phyloP scores from a whole-genome alignment of 1,140 invertebrate genomes.

The Neocloeon triangulifer region DNA sequence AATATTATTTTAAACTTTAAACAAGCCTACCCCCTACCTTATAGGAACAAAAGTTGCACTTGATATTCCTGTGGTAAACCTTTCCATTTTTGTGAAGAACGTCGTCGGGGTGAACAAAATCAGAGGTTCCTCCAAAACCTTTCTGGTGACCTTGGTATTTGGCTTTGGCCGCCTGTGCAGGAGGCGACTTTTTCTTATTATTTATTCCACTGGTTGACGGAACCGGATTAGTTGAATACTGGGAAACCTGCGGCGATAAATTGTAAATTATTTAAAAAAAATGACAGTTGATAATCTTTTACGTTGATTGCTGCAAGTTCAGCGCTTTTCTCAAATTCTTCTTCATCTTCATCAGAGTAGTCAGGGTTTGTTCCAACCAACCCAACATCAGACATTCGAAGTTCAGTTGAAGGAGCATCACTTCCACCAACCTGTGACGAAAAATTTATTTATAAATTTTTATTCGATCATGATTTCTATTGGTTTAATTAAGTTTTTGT shows the following conservation, averaged over 20 bases:
- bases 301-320: no score
- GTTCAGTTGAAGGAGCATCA: no score
- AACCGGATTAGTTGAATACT: no score
- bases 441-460: no score
- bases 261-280: no score
- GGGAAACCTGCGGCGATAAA: no score
- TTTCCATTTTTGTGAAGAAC: constrained; percentile 21
- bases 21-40: constrained; percentile 14
- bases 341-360: no score
- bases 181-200: constrained; percentile 12
- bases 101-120: constrained; percentile 25
- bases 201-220: constrained; percentile 8
- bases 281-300: no score
- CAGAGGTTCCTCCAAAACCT: constrained; percentile 14
- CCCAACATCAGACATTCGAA: no score
- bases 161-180: constrained; percentile 12
- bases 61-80: constrained; percentile 20
- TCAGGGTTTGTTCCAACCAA: not conserved
- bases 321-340: not conserved
- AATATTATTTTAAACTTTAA: constrained; percentile 16
- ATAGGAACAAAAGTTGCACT: constrained; percentile 24
- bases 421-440: no score
- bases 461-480: no score
- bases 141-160: constrained; percentile 11
- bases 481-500: no score